phyloP scores from a whole-genome alignment of 2,797 vertebrate genomes.

The Phoebastria nigripes region DNA sequence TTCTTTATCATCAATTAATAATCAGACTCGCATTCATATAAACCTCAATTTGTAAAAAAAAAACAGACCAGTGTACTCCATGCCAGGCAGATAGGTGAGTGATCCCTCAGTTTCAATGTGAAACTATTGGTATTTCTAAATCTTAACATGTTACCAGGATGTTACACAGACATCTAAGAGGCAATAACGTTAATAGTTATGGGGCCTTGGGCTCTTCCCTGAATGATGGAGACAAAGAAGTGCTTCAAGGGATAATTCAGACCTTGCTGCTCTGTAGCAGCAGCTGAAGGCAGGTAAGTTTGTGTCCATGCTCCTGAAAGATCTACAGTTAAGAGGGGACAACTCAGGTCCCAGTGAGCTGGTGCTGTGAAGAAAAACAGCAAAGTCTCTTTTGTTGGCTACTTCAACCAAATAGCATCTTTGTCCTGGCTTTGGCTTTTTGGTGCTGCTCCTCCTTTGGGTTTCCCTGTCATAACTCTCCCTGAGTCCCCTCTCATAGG shows the following conservation, averaged over 20 bases:
- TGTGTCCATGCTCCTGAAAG: neutral
- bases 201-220: neutral
- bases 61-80: neutral
- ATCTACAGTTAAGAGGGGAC: neutral
- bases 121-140: neutral
- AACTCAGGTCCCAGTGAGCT: neutral
- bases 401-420: neutral
- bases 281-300: neutral
- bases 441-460: neutral
- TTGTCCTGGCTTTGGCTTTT: neutral
- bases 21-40: neutral
- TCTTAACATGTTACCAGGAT: neutral
- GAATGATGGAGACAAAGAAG: neutral
- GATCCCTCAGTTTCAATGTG: neutral
- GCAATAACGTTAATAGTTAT: neutral
- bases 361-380: neutral
- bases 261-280: neutral
- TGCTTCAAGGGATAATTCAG: neutral
- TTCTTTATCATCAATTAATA: neutral
- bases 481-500: neutral
- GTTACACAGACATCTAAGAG: neutral
- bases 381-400: neutral
- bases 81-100: neutral
- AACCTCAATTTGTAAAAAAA: neutral
- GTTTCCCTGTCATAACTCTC: rapidly evolving